A percentile compares a stretch with the other conserved stretches of the same genome.
phyloP scores from a whole-genome alignment of 2,113 vertebrate genomes.

The Syrrhaptes paradoxus region DNA sequence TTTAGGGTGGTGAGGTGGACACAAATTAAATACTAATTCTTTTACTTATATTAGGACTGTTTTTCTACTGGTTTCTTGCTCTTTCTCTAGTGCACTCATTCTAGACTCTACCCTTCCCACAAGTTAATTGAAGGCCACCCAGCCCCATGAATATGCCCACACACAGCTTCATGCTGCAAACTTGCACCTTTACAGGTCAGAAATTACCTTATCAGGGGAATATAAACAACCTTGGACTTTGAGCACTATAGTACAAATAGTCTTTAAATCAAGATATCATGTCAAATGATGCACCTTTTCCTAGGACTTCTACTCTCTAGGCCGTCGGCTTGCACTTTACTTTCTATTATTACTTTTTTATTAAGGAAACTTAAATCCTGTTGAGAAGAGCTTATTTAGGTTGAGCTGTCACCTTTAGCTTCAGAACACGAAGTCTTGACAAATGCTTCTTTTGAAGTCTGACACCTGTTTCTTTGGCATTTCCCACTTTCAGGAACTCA shows the following conservation, averaged over 20 bases:
- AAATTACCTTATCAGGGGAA: not conserved
- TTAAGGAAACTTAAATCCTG: constrained; percentile 41
- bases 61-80: not conserved
- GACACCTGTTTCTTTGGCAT: constrained; percentile 68
- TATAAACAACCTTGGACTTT: not conserved
- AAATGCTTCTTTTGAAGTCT: constrained; percentile 68
- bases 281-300: not conserved
- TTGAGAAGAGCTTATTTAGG: constrained; percentile 54
- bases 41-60: not conserved
- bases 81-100: not conserved
- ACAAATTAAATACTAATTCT: not conserved
- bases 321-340: not conserved
- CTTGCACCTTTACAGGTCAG: not conserved
- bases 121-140: not conserved
- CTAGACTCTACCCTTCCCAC: not conserved
- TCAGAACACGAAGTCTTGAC: constrained; percentile 63
- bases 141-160: not conserved
- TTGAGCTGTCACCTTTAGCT: constrained; percentile 52
- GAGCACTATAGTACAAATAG: not conserved
- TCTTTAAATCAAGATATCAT: constrained; percentile 6
- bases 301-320: not conserved
- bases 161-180: not conserved
- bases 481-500: constrained; percentile 54
- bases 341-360: constrained; percentile 48
- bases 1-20: no score